phyloP scores from a whole-genome alignment of 1,140 invertebrate genomes.

The Zaprionus inermis region DNA sequence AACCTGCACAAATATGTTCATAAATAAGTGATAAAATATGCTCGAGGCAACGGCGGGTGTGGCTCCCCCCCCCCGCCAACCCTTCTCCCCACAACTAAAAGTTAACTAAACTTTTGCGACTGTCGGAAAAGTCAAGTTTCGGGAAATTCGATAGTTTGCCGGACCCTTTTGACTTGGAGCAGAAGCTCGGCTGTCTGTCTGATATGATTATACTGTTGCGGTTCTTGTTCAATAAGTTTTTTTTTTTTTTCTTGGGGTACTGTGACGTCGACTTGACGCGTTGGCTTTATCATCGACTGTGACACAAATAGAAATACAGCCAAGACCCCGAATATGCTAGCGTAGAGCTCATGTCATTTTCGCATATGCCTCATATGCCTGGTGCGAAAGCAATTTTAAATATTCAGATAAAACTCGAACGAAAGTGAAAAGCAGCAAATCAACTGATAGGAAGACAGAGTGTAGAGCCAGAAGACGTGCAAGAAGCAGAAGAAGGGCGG shows the following conservation, averaged over 20 bases:
- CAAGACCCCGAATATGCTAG: neutral
- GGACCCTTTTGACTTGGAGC: constrained; percentile 1
- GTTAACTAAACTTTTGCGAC: constrained; percentile 5
- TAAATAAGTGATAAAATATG: constrained; percentile 13
- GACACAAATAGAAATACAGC: constrained; percentile 54
- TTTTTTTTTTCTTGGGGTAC: constrained; percentile 29
- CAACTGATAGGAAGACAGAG: constrained; percentile 58
- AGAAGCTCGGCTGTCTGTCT: neutral
- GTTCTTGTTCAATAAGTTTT: constrained; percentile 1
- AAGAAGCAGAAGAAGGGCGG: neutral
- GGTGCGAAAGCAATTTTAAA: constrained; percentile 72
- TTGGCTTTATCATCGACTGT: constrained; percentile 39
- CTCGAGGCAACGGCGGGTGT: constrained; percentile 3
- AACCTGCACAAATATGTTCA: constrained; percentile 44
- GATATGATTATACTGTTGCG: constrained; percentile 11
- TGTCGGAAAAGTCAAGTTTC: constrained; percentile 4
- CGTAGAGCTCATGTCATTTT: no score
- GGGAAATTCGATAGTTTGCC: constrained; percentile 8
- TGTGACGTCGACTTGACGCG: constrained; percentile 35
- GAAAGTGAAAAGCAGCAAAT: constrained; percentile 63
- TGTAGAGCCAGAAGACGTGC: neutral
- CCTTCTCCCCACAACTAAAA: neutral
- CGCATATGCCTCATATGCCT: constrained; percentile 45
- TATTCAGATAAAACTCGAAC: constrained; percentile 75
- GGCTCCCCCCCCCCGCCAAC: neutral